Conservation (phyloP, 2,888 invertebrate genomes). For the Plagodis pulveraria region DNA sequence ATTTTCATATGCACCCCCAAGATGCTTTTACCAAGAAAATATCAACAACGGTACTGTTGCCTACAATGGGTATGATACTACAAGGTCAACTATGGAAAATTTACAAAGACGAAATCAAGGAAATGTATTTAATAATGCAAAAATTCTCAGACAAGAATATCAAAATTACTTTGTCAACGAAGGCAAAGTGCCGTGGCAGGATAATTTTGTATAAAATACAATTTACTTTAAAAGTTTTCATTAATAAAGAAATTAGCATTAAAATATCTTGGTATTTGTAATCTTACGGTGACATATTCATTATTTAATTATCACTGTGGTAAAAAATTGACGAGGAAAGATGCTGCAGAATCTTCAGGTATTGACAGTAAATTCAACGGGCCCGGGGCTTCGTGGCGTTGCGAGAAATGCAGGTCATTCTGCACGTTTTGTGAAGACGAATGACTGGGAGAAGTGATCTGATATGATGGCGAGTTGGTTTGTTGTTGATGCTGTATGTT, state of each 20-base stretch:
- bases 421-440: too few species aligned
- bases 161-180: not conserved
- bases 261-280: not conserved
- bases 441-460: too few species aligned
- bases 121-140: not conserved
- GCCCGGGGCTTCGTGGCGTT: too few species aligned
- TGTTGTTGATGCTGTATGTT: too few species aligned
- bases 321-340: too few species aligned
- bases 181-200: not conserved
- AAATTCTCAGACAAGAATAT: not conserved
- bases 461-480: too few species aligned
- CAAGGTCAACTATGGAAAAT: not conserved
- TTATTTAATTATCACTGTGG: too few species aligned
- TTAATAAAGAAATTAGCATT: too few species aligned
- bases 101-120: not conserved
- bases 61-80: not conserved
- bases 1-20: not conserved
- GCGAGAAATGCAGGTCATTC: too few species aligned
- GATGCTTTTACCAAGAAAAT: conserved; percentile 9
- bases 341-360: too few species aligned
- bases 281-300: not conserved
- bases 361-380: too few species aligned
- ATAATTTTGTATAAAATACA: not conserved
- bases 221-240: not conserved
- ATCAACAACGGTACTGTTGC: not conserved